Percentiles rank a stretch among this genome's conserved stretches.
phyloP scores from a whole-genome alignment of 1,140 invertebrate genomes.

The Trichoplusia ni region DNA sequence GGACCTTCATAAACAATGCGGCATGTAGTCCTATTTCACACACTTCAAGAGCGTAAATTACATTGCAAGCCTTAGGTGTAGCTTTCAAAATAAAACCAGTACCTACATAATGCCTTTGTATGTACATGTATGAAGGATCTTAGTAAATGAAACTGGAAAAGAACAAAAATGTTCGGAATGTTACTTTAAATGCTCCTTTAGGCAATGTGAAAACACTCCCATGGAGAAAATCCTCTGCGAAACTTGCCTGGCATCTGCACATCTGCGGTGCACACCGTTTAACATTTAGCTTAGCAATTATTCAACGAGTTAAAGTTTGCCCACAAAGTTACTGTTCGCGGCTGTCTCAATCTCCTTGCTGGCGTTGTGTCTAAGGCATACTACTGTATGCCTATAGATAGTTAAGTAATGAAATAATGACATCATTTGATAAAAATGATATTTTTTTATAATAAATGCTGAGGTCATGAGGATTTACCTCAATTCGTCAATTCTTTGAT shows the following conservation, averaged over 20 bases:
- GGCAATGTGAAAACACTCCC: neutral
- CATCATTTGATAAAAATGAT: too few species aligned
- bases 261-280: constrained; percentile 16
- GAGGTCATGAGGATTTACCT: too few species aligned
- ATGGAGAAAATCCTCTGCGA: constrained; percentile 8
- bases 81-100: neutral
- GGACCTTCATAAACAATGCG: too few species aligned
- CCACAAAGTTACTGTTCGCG: constrained; percentile 35
- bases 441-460: too few species aligned
- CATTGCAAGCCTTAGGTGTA: neutral
- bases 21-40: too few species aligned
- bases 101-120: too few species aligned
- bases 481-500: too few species aligned
- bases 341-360: constrained; percentile 29
- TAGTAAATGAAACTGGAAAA: neutral
- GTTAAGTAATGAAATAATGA: too few species aligned
- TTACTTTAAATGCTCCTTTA: neutral
- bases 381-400: too few species aligned
- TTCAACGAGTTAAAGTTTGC: constrained; percentile 45
- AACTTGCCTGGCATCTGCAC: constrained; percentile 21
- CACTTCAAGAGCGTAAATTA: neutral
- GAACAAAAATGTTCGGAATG: neutral
- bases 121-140: too few species aligned
- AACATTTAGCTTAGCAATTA: constrained; percentile 43
- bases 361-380: constrained; percentile 20